A percentile compares a stretch with the other conserved stretches of the same genome.
These are phyloP conservation scores for Stenichneumon culpator DNA, from an alignment of 2,888 invertebrate genomes.

Conservation along the genomic window DNA sequence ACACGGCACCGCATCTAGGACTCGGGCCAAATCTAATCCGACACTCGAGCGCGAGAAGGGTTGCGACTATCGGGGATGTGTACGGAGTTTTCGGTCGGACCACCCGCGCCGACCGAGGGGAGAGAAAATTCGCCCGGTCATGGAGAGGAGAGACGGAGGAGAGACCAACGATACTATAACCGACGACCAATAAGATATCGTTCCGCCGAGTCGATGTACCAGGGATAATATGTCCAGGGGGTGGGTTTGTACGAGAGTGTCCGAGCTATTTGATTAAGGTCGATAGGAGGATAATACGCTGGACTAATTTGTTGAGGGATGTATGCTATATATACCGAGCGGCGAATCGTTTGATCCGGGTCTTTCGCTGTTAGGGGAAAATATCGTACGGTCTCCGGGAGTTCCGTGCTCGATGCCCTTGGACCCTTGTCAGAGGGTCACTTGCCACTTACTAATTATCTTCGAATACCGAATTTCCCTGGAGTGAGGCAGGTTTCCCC, in stretches of 20 bases:
- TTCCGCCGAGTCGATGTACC: slow-evolving; percentile 64
- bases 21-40: slow-evolving; percentile 81
- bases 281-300: slow-evolving; percentile 70
- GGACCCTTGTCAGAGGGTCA: slow-evolving; percentile 23
- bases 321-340: slow-evolving; percentile 7
- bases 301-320: slow-evolving; percentile 69
- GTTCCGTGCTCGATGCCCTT: slow-evolving; percentile 8
- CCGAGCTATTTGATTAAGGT: slow-evolving; percentile 70
- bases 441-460: slow-evolving; percentile 47
- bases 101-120: slow-evolving; percentile 14
- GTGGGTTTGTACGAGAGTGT: slow-evolving; percentile 34
- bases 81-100: slow-evolving; percentile 44
- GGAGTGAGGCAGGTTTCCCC: neutral
- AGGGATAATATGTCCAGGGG: slow-evolving; percentile 64
- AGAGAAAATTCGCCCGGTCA: slow-evolving; percentile 58
- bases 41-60: slow-evolving; percentile 73
- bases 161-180: slow-evolving; percentile 28
- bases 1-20: slow-evolving; percentile 74
- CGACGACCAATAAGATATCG: slow-evolving; percentile 64
- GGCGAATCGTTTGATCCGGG: slow-evolving; percentile 43
- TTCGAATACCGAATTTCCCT: slow-evolving; percentile 37
- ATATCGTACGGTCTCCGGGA: neutral
- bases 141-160: neutral
- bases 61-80: slow-evolving; percentile 62
- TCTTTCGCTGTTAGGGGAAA: slow-evolving; percentile 32